Evolutionary conservation across 2,113 vertebrate species (phyloP).

Genomic region (Typhlomys cinereus): DNA sequence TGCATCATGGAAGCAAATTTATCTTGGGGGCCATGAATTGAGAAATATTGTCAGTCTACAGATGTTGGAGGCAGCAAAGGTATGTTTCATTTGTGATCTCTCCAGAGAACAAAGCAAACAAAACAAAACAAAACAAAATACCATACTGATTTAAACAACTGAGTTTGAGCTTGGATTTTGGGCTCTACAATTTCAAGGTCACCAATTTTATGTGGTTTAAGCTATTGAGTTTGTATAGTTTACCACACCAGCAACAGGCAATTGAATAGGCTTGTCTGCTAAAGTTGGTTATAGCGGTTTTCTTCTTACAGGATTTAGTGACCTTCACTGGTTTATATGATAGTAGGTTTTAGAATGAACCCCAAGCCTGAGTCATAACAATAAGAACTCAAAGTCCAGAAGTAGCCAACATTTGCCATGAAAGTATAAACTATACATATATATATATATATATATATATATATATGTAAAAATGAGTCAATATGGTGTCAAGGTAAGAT

Average conservation of each 20-base stretch:
- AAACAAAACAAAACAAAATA: too few relatives aligned
- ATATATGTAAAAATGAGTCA: neutral
- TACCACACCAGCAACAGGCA: neutral
- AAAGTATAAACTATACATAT: neutral
- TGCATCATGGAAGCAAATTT: neutral
- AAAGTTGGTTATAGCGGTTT: neutral
- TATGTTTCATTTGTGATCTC: too few relatives aligned
- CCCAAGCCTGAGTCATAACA: neutral
- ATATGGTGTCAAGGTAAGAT: neutral
- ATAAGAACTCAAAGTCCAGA: neutral
- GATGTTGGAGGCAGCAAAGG: too few relatives aligned
- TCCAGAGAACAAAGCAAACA: too few relatives aligned
- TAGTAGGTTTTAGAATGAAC: neutral
- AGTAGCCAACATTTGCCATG: too few relatives aligned
- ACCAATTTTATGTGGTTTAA: neutral
- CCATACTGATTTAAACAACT: too few relatives aligned
- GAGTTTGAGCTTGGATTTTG: neutral
- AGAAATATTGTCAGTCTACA: too few relatives aligned
- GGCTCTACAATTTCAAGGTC: neutral
- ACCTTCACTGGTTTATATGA: neutral
- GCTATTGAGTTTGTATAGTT: neutral
- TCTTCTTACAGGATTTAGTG: neutral
- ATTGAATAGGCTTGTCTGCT: neutral
- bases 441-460: neutral
- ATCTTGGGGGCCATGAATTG: too few relatives aligned